These are phyloP conservation scores for Drosophila engyochracea DNA, from an alignment of 2,888 invertebrate species.

Conservation along the genomic window DNA sequence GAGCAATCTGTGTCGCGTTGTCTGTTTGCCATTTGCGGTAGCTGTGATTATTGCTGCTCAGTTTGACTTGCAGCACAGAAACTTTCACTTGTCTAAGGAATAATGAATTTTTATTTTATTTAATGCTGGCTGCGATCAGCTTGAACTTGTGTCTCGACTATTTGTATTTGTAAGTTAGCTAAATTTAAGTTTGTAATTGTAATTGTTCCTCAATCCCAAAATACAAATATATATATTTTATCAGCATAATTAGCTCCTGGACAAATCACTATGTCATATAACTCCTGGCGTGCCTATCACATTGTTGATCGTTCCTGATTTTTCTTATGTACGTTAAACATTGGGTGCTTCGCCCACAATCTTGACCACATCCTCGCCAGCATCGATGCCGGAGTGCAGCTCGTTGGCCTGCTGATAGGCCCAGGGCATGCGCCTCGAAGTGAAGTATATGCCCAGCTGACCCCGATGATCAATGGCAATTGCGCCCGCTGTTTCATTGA, in stretches of 20 bases:
- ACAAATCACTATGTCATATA: no score
- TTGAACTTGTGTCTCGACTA: background rate
- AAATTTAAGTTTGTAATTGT: background rate
- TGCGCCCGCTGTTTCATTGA: conserved; percentile 90
- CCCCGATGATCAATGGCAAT: conserved; percentile 90
- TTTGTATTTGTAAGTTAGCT: conserved; percentile 4
- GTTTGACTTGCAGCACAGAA: conserved; percentile 42
- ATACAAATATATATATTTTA: background rate
- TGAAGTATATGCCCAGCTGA: conserved; percentile 89
- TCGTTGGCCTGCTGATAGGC: conserved; percentile 87
- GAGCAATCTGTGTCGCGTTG: conserved; percentile 38
- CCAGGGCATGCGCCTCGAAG: conserved; percentile 90
- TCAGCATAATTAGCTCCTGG: background rate
- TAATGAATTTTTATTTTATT: background rate
- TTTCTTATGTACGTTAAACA: background rate
- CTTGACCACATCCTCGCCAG: conserved; percentile 84
- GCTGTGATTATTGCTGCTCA: conserved; percentile 81
- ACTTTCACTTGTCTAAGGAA: background rate
- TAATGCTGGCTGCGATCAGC: conserved; percentile 43
- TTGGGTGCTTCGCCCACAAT: background rate
- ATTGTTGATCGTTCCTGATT: background rate
- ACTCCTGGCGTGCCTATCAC: no score
- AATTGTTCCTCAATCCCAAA: background rate
- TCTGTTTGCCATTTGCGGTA: conserved; percentile 76
- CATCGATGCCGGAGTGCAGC: conserved; percentile 87